A percentile compares a stretch with the other conserved stretches of the same genome.
phyloP scores from a whole-genome alignment of 2,113 vertebrate genomes.

The Bettongia penicillata region DNA sequence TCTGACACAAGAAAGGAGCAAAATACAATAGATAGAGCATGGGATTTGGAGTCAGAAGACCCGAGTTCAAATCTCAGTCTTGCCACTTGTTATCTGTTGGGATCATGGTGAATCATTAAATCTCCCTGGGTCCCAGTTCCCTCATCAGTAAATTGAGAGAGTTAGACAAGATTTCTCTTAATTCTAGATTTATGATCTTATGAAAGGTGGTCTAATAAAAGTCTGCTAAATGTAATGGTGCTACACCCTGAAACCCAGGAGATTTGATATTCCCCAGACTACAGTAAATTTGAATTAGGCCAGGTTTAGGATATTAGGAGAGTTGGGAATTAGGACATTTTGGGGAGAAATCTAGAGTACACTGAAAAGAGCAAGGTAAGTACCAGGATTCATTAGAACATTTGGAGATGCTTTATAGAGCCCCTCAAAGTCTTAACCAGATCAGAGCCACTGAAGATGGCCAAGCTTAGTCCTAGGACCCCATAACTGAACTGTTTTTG shows the following conservation, averaged over 20 bases:
- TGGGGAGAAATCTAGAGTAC: not conserved
- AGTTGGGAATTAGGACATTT: not conserved
- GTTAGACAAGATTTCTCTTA: not conserved
- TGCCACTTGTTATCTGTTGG: not conserved
- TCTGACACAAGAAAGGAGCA: not conserved
- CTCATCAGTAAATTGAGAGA: not conserved
- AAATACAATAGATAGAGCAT: not conserved
- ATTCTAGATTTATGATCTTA: not conserved
- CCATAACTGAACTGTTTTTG: not conserved
- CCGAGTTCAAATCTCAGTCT: not conserved
- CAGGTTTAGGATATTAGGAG: not conserved
- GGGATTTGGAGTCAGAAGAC: fast-evolving
- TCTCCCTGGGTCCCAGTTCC: not conserved
- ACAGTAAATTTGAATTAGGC: not conserved
- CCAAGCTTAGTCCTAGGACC: not conserved
- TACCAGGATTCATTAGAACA: not conserved
- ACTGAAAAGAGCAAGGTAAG: not conserved
- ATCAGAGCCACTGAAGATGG: not conserved
- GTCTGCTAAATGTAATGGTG: not conserved
- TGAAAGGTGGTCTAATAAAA: not conserved
- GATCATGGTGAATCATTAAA: not conserved
- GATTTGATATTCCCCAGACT: not conserved
- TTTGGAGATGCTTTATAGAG: not conserved
- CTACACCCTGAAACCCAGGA: not conserved
- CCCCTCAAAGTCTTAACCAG: not conserved